A percentile compares a stretch with the other conserved stretches of the same genome.
These are phyloP conservation scores for Eudemis profundana DNA, from an alignment of 2,888 invertebrate genomes.

Conservation along the genomic window DNA sequence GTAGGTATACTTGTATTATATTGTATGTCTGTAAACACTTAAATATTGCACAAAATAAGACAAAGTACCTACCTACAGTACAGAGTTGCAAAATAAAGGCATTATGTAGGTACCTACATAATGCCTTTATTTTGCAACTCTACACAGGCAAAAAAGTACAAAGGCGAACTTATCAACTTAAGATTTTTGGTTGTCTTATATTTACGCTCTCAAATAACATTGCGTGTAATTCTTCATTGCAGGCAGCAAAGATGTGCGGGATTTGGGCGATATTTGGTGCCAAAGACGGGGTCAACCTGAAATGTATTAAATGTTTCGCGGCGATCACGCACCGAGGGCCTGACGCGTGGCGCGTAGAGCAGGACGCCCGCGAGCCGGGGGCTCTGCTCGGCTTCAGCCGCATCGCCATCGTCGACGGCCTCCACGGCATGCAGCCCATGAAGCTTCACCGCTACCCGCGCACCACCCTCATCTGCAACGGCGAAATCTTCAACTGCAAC, in stretches of 20 bases:
- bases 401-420: slow-evolving; percentile 88
- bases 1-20: too few species aligned
- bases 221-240: slow-evolving; percentile 48
- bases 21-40: too few species aligned
- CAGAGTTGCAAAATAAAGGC: too few species aligned
- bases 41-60: too few species aligned
- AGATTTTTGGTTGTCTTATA: too few species aligned
- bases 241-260: slow-evolving; percentile 87
- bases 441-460: slow-evolving; percentile 88
- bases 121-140: too few species aligned
- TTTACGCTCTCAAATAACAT: not conserved
- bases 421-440: slow-evolving; percentile 92
- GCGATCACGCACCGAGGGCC: slow-evolving; percentile 90
- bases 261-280: slow-evolving; percentile 91
- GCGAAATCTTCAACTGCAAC: slow-evolving; percentile 93
- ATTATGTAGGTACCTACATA: too few species aligned
- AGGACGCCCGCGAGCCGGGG: slow-evolving; percentile 87
- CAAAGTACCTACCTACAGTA: too few species aligned
- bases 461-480: slow-evolving; percentile 90
- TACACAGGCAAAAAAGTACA: too few species aligned
- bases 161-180: too few species aligned
- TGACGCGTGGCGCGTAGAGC: slow-evolving; percentile 90
- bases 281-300: slow-evolving; percentile 81
- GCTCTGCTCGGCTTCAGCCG: slow-evolving; percentile 89
- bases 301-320: slow-evolving; percentile 86